Percentiles rank a stretch among this genome's conserved stretches.
Conservation (phyloP, 2,888 invertebrate genomes). For the Bellardia bayeri region DNA sequence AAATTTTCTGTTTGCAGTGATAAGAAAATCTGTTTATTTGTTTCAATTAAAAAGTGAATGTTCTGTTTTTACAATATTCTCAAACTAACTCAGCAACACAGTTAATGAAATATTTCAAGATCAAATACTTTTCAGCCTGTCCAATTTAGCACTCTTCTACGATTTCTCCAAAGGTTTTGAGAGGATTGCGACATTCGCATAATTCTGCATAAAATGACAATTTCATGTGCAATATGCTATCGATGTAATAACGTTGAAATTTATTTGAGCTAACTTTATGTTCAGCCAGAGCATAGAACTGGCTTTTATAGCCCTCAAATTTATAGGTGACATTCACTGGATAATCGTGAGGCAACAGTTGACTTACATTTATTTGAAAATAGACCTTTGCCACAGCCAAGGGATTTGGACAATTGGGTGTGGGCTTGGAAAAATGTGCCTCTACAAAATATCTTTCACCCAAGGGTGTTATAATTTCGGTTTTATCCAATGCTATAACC, state of each 20-base stretch:
- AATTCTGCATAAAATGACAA: conserved; percentile 78
- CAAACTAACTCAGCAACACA: background rate
- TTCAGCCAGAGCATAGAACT: conserved; percentile 77
- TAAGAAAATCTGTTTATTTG: conserved; percentile 58
- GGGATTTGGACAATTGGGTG: conserved; percentile 80
- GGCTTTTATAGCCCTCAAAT: conserved; percentile 80
- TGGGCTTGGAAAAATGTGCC: conserved; percentile 81
- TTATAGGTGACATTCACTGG: conserved; percentile 81
- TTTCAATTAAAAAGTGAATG: conserved; percentile 38
- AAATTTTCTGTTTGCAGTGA: conserved; percentile 11
- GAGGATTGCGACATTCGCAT: conserved; percentile 76
- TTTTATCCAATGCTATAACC: conserved; percentile 74
- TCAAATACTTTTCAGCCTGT: background rate
- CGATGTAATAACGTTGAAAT: conserved; percentile 80
- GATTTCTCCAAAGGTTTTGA: background rate
- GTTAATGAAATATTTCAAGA: background rate
- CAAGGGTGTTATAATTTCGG: conserved; percentile 73
- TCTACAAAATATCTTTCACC: conserved; percentile 78
- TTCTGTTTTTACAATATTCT: background rate
- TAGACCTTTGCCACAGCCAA: conserved; percentile 81
- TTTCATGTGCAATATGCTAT: conserved; percentile 78
- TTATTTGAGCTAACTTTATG: conserved; percentile 68
- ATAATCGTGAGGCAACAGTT: conserved; percentile 75
- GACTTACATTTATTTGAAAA: conserved; percentile 79
- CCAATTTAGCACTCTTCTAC: background rate